Base-by-base conservation (phyloP, 1,140 invertebrate species). In the Drosophila subobscura region DNA sequence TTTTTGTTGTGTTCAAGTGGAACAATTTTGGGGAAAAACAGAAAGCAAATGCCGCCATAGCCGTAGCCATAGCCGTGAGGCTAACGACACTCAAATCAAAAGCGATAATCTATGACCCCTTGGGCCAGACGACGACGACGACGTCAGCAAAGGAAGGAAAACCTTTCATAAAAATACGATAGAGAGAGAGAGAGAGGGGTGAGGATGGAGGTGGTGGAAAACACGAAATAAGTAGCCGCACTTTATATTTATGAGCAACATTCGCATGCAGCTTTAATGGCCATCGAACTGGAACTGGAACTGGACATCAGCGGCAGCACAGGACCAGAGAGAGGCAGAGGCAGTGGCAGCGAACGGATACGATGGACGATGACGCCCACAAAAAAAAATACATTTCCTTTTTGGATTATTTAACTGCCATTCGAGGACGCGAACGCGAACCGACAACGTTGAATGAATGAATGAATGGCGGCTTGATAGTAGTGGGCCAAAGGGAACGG, bases 241-340 rank as follows among this genome's bases (percentile, higher is more conserved):
- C 76, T 78, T 78, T 78, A 78, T 78, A 78, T 78, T 78, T 78
- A 78, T 78, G 76, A 78, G 75, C 56, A 68, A 76, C 78, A 80
- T 80, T 80, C 78, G 67, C 72, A 80, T 76, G 78, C 78, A 80
- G 72, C 78, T 80, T 80, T 80, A 80, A 80, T 80, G 78, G 77
- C 72, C 72, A 67, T 74, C 72, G 72, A 79, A 79, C 47, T 79
- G 71, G 51, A 73, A 64, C 68, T 55, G 51, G 16, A 46, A 49
- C 55, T 58, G 71, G 42, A 75, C 67, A 63, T 75, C 64, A 53
- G 50, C 63, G 58, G 54, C 64, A 76, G 53, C 52, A 75, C 40
- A 41, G 42, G 33, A 33, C 20, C 25, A 56, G 27, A 45, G 45
- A 59, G 57, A 42, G 14, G 46, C 51, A 57, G 47, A 40, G 52